Base-by-base conservation (phyloP, 2,888 invertebrate species). In the Scrobipalpa atriplicella region DNA sequence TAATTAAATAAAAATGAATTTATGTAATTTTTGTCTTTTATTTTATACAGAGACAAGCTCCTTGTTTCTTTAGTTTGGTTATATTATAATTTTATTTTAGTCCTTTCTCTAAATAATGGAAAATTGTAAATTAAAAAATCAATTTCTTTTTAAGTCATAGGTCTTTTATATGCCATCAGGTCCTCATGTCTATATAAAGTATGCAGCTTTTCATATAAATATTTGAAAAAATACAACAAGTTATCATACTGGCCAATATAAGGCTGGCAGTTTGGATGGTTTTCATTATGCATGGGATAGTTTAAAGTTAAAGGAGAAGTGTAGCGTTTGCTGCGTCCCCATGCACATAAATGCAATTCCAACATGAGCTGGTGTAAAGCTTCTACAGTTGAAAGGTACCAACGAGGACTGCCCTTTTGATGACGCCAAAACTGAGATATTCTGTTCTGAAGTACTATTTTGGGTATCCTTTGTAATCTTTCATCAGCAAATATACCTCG, bases 381-480 rank as follows among this genome's bases (percentile, higher is more conserved):
- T 92, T 99, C 99, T 64, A 99, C 94, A 2, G 99, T 99, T 36
- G 99, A 96, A 67, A 99, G 92, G 83, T 98, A 98, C 95, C 98
- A 98, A 19, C 97, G 92, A 0, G 98, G 98, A 82, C 98, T 98
- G 10, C 97, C 97, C 71, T 96, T 95, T 79, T 99, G 98, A 82
- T 98, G 97, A 19, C 99, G 94, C 99, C 99, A 99, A 91, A 99
- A 99, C 79, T 98, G 96, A 6, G 98, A 98, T 71, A 96, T 94
- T 74, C 98, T 94, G 71, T 95, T 95, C 78, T 96, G 96, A 71
- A 99, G 88, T 0, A 98, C 95, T 39, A 99, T 95, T 77, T 96
- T 96, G 11, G 95, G 96, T 66, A 99, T 87, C 69, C 92, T 95
- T 89, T 93, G 87, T 64, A 96, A 89, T 77, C 96, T 94, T 72